Base-by-base conservation (phyloP, 2,113 vertebrate species). In the Neolamprologus tretocephalus region DNA sequence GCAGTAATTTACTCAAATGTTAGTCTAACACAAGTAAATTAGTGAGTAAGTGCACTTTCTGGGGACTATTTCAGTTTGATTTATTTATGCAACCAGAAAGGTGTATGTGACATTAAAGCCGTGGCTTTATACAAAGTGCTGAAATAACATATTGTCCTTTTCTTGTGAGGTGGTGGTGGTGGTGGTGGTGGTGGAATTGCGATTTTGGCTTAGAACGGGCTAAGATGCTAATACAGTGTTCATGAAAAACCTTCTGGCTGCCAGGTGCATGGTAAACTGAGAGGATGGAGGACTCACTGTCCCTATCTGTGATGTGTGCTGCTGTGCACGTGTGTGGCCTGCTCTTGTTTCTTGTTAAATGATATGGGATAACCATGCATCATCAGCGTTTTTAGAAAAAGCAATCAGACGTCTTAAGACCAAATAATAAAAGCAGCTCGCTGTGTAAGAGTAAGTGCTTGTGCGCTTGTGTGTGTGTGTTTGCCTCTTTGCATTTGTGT, bases 291-390 rank as follows among this genome's bases (percentile, higher is more conserved):
- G 78, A 45, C 47, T 81, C 68, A 80, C 68, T 85, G n/a, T 21
- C 84, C 54, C 79, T 78, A 23, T 82, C 66, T 95, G 84, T 94
- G 84, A 90, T 92, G 90, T 94, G 86, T 80, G 54, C 84, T 66
- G 84, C 84, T 71, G 85, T 80, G 90, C 89, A 90, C 35, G 78
- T 94, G 91, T 91, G 88, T 85, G 81, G 88, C 81, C 84, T 21
- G 8, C 58, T 28, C 14, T 16, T 84, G 73, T 83, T 91, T 28
- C 14, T 16, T 82, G 79, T 85, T 91, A 90, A 87, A 89, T 87
- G 45, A 86, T 93, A 87, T 84, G 90, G 91, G 83, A 81, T 86
- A 45, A 89, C 71, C 68, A 63, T 86, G 83, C 89, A 89, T 80
- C 58, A 54, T 83, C 86, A 92, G 86, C 90, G 89, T 66, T 89